Evolutionary conservation across 92 coral and sea anemone species (phyloP).

Genomic region (Heteractis magnifica): DNA sequence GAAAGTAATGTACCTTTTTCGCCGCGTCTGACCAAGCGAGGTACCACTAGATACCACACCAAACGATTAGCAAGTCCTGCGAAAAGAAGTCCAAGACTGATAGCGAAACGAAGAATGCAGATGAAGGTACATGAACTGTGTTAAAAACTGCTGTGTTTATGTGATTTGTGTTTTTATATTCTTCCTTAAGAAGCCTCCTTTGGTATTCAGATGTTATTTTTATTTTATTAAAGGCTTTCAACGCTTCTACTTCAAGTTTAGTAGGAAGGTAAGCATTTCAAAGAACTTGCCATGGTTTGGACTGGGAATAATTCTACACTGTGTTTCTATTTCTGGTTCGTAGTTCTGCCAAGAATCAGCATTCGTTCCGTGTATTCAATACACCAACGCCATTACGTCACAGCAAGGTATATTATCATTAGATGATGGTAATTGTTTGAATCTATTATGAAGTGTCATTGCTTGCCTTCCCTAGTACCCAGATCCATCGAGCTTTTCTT

Average conservation of each 20-base stretch:
- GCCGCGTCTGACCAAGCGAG: neutral
- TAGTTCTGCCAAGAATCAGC: conserved; percentile 85
- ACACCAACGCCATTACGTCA: conserved; percentile 83
- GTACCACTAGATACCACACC: neutral
- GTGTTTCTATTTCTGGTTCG: neutral
- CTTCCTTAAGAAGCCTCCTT: neutral
- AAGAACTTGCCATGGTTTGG: neutral
- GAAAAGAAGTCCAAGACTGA: conserved; percentile 68
- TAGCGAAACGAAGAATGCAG: conserved; percentile 42
- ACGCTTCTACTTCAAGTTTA: conserved; percentile 45
- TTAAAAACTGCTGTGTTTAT: neutral
- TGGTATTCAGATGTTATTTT: neutral
- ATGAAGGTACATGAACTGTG: neutral
- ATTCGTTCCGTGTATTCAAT: conserved; percentile 78
- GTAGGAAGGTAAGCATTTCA: conserved; percentile 38
- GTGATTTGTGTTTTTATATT: neutral
- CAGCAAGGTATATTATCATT: conserved; percentile 53
- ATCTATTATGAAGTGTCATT: neutral
- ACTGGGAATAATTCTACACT: neutral
- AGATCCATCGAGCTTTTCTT: neutral
- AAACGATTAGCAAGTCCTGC: conserved; percentile 40
- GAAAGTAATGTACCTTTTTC: conserved; percentile 10
- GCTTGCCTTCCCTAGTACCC: neutral
- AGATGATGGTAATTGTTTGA: neutral
- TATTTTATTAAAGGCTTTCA: conserved; percentile 15